phyloP scores from a whole-genome alignment of 2,797 vertebrate species.

The Oreortyx pictus region DNA sequence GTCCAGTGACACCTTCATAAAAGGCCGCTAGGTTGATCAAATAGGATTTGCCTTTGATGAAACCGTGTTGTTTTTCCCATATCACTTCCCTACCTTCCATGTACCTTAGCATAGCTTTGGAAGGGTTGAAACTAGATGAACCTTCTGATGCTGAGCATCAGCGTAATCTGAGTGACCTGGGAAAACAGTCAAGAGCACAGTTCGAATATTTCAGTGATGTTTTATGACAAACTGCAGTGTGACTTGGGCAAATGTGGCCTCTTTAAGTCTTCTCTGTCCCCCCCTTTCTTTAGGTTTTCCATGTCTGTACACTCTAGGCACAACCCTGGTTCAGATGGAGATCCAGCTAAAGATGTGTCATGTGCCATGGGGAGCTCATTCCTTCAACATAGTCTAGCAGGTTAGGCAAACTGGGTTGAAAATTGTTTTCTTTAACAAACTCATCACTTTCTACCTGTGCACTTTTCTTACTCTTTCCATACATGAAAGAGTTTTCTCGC shows the following conservation, averaged over 20 bases:
- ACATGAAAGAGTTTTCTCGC: not conserved
- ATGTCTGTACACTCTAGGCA: not conserved
- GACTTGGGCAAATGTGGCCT: accelerated
- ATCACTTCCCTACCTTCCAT: too few species aligned
- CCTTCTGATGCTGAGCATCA: not conserved
- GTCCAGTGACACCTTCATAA: too few species aligned
- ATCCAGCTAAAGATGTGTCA: accelerated
- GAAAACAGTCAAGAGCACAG: not conserved
- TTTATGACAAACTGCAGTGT: not conserved
- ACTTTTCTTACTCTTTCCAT: not conserved
- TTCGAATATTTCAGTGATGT: not conserved
- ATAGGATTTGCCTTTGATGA: too few species aligned
- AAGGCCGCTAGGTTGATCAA: too few species aligned
- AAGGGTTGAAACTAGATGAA: not conserved
- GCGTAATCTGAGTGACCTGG: not conserved
- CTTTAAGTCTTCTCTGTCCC: not conserved
- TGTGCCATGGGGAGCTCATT: not conserved
- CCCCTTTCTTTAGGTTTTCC: not conserved
- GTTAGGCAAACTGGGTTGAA: not conserved
- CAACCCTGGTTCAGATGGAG: not conserved
- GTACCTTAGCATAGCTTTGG: not conserved
- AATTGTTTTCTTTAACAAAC: not conserved
- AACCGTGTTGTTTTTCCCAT: too few species aligned
- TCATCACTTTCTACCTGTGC: not conserved
- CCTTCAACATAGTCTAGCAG: not conserved